These are phyloP conservation scores for Conops quadrifasciatus DNA, from an alignment of 2,888 invertebrate genomes.

Conservation along the genomic window DNA sequence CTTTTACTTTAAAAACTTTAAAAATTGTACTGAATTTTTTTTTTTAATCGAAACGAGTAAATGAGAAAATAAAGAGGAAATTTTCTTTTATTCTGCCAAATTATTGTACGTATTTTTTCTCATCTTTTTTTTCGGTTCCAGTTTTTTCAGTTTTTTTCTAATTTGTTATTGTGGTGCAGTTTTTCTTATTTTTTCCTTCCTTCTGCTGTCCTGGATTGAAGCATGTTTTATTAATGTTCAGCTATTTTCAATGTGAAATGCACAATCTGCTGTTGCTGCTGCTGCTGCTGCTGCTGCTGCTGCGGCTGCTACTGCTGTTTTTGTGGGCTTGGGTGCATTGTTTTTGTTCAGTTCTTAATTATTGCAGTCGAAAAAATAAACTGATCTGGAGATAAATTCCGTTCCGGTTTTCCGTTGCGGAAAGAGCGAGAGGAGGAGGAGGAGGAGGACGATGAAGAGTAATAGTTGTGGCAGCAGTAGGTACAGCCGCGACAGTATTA, in stretches of 20 bases:
- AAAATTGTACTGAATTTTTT: too few relatives aligned
- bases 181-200: constrained; percentile 5
- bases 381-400: constrained; percentile 24
- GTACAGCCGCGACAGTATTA: too few relatives aligned
- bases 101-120: too few relatives aligned
- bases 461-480: too few relatives aligned
- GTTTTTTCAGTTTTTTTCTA: not conserved
- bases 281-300: constrained; percentile 18
- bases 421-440: not conserved
- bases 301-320: constrained; percentile 6
- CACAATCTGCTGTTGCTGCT: constrained; percentile 25
- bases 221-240: constrained; percentile 37
- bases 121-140: too few relatives aligned
- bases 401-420: constrained; percentile 19
- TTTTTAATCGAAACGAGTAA: too few relatives aligned
- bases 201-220: constrained; percentile 37
- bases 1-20: too few relatives aligned
- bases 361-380: constrained; percentile 27
- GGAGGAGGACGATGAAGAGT: too few relatives aligned
- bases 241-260: constrained; percentile 34
- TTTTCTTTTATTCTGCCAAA: too few relatives aligned
- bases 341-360: constrained; percentile 26
- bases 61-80: too few relatives aligned
- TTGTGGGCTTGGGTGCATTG: not conserved
- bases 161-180: not conserved